These are phyloP conservation scores for Drosophila nannoptera DNA, from an alignment of 1,140 invertebrate genomes.

Conservation along the genomic window DNA sequence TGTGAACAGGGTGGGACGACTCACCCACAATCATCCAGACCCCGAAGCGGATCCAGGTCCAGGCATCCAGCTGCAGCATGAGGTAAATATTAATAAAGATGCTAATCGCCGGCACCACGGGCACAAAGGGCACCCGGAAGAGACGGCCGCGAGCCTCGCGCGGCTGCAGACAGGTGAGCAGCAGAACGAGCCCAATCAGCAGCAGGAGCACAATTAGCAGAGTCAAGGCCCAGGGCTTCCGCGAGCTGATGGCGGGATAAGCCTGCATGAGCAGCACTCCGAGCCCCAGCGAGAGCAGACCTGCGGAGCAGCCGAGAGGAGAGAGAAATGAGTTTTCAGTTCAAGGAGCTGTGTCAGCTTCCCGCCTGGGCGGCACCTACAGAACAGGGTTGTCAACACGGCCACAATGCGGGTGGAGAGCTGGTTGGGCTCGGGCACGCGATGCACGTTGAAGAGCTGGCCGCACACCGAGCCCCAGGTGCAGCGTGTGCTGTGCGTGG, in stretches of 20 bases:
- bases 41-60: constrained; percentile 87
- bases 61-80: constrained; percentile 84
- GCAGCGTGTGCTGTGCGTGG: constrained; percentile 45
- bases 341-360: no score
- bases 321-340: not conserved
- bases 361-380: constrained; percentile 38
- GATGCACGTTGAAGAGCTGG: constrained; percentile 66
- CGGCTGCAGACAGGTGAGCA: constrained; percentile 67
- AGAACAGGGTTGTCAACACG: constrained; percentile 54
- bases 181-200: constrained; percentile 50
- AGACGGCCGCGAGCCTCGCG: constrained; percentile 50
- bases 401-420: constrained; percentile 67
- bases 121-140: constrained; percentile 85
- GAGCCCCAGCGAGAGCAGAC: constrained; percentile 57
- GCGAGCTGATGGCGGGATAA: constrained; percentile 41
- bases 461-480: constrained; percentile 50
- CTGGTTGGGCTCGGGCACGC: constrained; percentile 47
- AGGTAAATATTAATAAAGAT: constrained; percentile 87
- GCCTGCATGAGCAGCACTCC: constrained; percentile 73
- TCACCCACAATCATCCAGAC: constrained; percentile 85
- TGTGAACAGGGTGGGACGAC: constrained; percentile 26
- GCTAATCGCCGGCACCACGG: constrained; percentile 84
- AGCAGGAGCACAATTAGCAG: constrained; percentile 51
- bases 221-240: constrained; percentile 59
- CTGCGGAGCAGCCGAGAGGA: constrained; percentile 22